These are phyloP conservation scores for Parasteatoda lunata DNA, from an alignment of 2,888 invertebrate genomes.

Conservation along the genomic window DNA sequence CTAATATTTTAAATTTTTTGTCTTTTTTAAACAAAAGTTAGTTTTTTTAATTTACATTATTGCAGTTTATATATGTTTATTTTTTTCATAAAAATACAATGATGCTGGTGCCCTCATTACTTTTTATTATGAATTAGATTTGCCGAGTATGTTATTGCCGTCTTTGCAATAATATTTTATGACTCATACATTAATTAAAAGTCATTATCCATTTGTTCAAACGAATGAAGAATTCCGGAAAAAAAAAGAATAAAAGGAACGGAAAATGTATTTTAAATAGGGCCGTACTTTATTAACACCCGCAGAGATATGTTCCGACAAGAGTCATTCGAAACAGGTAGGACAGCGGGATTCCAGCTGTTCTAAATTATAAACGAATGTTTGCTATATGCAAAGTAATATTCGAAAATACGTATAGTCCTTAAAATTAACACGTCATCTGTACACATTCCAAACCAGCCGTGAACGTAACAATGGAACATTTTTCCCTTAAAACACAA, in stretches of 20 bases:
- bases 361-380: conserved; percentile 40
- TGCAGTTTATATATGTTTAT: too few species aligned
- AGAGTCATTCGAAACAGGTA: conserved; percentile 24
- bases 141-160: too few species aligned
- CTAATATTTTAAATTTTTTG: too few species aligned
- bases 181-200: too few species aligned
- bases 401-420: conserved; percentile 17
- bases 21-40: too few species aligned
- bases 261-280: background rate
- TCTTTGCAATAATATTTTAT: too few species aligned
- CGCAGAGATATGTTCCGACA: conserved; percentile 7
- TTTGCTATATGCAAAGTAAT: background rate
- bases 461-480: conserved; percentile 58
- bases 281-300: conserved; percentile 1
- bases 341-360: conserved; percentile 50
- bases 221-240: too few species aligned
- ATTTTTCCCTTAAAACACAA: conserved; percentile 62
- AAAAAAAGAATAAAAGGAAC: background rate
- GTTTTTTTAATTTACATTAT: too few species aligned
- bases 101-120: too few species aligned
- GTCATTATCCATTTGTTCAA: too few species aligned
- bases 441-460: conserved; percentile 27
- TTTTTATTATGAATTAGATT: too few species aligned
- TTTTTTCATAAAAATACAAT: too few species aligned
- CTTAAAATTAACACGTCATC: conserved; percentile 67